phyloP scores from a whole-genome alignment of 2,113 vertebrate genomes.

The Plectropomus leopardus region DNA sequence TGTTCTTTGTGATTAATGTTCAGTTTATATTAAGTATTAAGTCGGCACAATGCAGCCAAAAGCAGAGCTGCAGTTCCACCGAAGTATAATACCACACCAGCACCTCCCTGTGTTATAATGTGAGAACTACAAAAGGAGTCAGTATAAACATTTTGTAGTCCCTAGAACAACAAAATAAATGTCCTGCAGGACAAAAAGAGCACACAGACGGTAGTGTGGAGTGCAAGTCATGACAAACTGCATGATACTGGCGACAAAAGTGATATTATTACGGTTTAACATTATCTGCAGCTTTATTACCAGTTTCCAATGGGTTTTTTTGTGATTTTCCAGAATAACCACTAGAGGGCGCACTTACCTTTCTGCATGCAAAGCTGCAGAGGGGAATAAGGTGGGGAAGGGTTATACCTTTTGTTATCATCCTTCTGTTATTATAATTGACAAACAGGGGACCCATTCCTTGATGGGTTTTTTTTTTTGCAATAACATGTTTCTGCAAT shows the following conservation, averaged over 20 bases:
- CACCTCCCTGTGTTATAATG: slow-evolving; percentile 34
- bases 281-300: not conserved
- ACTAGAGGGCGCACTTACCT: slow-evolving; percentile 44
- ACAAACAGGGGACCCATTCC: not conserved
- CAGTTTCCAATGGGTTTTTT: not conserved
- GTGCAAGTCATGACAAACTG: not conserved
- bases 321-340: slow-evolving; percentile 28
- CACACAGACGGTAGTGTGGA: not conserved
- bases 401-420: no score
- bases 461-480: not conserved
- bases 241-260: not conserved
- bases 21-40: not conserved
- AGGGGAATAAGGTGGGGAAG: not conserved
- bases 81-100: slow-evolving; percentile 6
- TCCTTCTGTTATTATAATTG: not conserved
- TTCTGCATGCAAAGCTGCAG: not conserved
- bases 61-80: slow-evolving; percentile 17
- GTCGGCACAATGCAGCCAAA: not conserved
- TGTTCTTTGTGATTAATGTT: not conserved
- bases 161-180: not conserved
- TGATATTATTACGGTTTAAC: not conserved
- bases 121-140: slow-evolving; percentile 17
- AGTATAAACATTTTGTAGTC: not conserved
- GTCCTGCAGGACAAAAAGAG: not conserved
- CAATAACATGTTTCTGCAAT: not conserved